Conservation (phyloP, 2,797 vertebrate genomes). For the Characodon lateralis region DNA sequence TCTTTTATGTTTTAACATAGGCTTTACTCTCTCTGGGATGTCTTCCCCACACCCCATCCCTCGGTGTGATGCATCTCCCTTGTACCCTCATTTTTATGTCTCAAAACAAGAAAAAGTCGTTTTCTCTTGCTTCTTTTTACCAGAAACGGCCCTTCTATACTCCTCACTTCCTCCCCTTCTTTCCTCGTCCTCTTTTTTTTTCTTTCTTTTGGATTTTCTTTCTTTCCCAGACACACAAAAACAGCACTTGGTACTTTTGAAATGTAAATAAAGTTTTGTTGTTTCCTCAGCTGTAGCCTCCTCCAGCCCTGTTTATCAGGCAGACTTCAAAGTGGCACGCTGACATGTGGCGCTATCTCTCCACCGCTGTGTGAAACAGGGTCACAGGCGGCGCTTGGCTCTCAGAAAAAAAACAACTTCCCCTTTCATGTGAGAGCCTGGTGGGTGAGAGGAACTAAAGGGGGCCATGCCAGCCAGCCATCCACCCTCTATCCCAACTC, state of each 20-base stretch:
- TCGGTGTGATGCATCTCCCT: constrained; percentile 16
- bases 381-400: constrained; percentile 71
- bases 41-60: constrained; percentile 8
- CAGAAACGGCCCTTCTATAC: constrained; percentile 17
- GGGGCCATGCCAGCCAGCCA: constrained; percentile 64
- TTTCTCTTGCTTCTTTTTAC: constrained; percentile 24
- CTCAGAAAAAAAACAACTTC: constrained; percentile 57
- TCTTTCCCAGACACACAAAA: constrained; percentile 55
- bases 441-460: constrained; percentile 71
- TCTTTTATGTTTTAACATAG: constrained; percentile 22
- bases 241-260: constrained; percentile 80
- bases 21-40: constrained; percentile 24
- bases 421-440: constrained; percentile 74
- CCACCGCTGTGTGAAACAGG: constrained; percentile 68
- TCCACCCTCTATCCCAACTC: constrained; percentile 50
- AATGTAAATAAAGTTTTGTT: constrained; percentile 83
- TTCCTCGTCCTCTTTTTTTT: not conserved
- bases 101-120: constrained; percentile 34
- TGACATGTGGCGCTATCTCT: constrained; percentile 72
- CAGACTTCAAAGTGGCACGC: constrained; percentile 76
- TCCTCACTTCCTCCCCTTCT: constrained; percentile 2
- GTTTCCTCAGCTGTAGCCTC: constrained; percentile 79
- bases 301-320: constrained; percentile 77
- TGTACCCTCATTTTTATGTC: constrained; percentile 35
- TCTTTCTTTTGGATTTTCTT: constrained; percentile 46